Base-by-base conservation (phyloP, 1,140 invertebrate genomes). In the Mya arenaria region DNA sequence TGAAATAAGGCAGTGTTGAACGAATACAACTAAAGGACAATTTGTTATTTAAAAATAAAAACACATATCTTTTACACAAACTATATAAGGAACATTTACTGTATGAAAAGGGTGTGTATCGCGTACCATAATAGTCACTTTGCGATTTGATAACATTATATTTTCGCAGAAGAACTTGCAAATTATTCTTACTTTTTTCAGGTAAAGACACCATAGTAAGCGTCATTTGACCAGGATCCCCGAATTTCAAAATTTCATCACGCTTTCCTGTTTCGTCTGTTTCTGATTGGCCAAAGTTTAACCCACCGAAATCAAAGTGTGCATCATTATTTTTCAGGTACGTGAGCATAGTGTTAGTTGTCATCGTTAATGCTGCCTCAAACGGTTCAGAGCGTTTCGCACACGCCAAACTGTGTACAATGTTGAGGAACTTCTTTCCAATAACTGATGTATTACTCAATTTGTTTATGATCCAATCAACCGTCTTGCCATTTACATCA, bases 401-500 rank as follows among this genome's bases (percentile, higher is more conserved):
- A 25, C 30, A 39, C 2, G n/a, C 8, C 6, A 74, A 23, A n/a
- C 23, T 74, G 1, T 32, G 28, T 17, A 60, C 17, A 0, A 62
- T n/a, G 6, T 25, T 23, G 6, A 15, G n/a, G 25, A 74, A 74
- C 19, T 74, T 55, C 25, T 23, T 62, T 32, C 58, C 34, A 6
- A 74, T 52, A n/a, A 60, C 34, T 10, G n/a, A 58, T 25, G 19
- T 37, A 13, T 6, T 0, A 1, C 10, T 28, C 13, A 74, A 37
- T 23, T 41, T 74, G 10, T 36, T 37, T 23, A 74, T 23, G 0
- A 74, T 34, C 56, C 56, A 60, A 23, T 23, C 19, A 36, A 74
- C 71, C 19, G 25, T 74, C 19, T 74, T 56, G 10, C 34, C 37
- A 39, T 74, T 74, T 13, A 74, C 32, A 41, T 74, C 37, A 1